Evolutionary conservation across 2,113 vertebrate genomes (phyloP).

Genomic region (Blennius ocellaris): DNA sequence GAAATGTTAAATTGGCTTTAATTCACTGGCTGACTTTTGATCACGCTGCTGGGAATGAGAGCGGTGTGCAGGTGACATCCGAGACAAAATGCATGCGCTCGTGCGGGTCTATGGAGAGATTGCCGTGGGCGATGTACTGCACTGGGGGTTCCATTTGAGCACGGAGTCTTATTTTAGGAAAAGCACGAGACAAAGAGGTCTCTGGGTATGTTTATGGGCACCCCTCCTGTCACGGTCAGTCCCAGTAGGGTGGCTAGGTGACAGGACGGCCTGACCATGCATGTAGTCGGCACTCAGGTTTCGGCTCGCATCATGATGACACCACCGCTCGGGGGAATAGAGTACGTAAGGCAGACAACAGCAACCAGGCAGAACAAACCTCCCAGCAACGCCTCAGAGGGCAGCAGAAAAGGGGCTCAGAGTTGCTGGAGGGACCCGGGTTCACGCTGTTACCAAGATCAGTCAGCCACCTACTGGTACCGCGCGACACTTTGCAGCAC

Average conservation of each 20-base stretch:
- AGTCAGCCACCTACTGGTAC: constrained; percentile 32
- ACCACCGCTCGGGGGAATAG: constrained; percentile 57
- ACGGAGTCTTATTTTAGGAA: constrained; percentile 46
- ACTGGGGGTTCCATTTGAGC: constrained; percentile 10
- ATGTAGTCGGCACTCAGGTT: constrained; percentile 73
- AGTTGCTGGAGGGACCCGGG: constrained; percentile 27
- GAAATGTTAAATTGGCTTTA: too few species aligned
- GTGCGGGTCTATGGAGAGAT: constrained; percentile 13
- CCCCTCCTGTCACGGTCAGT: constrained; percentile 66
- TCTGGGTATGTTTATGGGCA: constrained; percentile 46
- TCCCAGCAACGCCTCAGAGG: constrained; percentile 58
- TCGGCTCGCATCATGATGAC: constrained; percentile 68
- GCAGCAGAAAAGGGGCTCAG: constrained; percentile 10
- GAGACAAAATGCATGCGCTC: constrained; percentile 19
- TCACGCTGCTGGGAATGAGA: constrained; percentile 2
- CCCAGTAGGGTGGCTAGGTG: constrained; percentile 73
- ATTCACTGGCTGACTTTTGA: neutral
- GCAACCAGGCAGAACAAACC: constrained; percentile 70
- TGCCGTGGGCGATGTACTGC: constrained; percentile 22
- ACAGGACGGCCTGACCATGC: constrained; percentile 71
- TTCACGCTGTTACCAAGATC: constrained; percentile 38
- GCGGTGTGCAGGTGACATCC: neutral
- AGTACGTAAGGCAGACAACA: constrained; percentile 47
- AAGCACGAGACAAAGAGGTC: constrained; percentile 58
- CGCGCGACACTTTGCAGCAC: neutral